Percentiles rank a stretch among this genome's conserved stretches.
Conservation (phyloP, 2,888 invertebrate species). For the Stenodema calcarata region DNA sequence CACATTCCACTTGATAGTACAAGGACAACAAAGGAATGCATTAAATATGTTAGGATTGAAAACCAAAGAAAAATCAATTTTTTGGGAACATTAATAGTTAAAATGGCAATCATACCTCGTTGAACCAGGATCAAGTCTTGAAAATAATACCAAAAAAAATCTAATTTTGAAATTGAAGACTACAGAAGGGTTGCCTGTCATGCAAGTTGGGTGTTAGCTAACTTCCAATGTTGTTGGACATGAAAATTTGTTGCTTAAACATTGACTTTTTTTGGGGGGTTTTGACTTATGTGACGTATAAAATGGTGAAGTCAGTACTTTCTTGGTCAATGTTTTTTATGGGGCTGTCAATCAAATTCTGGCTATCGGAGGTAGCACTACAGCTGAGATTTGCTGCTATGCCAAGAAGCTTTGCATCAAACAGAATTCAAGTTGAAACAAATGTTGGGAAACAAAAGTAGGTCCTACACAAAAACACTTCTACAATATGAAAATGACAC, state of each 20-base stretch:
- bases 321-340: too few species aligned
- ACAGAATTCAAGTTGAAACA: not conserved
- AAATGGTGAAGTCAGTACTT: too few species aligned
- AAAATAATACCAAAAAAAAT: not conserved
- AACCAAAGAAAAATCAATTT: not conserved
- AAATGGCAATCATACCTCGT: not conserved
- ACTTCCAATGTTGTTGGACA: not conserved
- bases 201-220: not conserved
- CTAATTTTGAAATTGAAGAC: not conserved
- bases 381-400: not conserved
- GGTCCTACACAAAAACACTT: not conserved
- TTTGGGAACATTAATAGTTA: not conserved
- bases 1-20: too few species aligned
- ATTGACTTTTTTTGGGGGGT: too few species aligned
- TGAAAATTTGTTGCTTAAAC: not conserved
- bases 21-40: too few species aligned
- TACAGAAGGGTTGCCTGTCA: not conserved
- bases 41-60: not conserved
- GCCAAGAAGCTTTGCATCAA: not conserved
- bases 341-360: not conserved
- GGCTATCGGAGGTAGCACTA: not conserved
- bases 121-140: slow-evolving; percentile 14
- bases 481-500: not conserved
- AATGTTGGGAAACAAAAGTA: not conserved
- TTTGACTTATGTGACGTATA: too few species aligned